phyloP scores from a whole-genome alignment of 2,888 invertebrate species.

The Muscina levida region DNA sequence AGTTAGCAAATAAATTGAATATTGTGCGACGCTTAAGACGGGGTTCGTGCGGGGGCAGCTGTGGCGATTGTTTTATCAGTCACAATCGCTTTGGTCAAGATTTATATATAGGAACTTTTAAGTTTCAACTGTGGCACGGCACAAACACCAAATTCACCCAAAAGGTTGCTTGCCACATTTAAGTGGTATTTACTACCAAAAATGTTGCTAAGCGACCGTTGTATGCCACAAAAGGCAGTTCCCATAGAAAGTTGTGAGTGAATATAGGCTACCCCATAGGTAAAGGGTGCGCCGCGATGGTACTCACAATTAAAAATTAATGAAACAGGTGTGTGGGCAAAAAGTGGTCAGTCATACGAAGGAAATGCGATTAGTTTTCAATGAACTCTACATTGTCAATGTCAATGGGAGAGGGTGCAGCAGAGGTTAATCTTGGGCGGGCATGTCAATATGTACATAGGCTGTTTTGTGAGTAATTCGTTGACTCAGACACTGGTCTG shows the following conservation, averaged over 20 bases:
- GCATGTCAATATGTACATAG: too few relatives aligned
- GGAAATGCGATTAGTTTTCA: too few relatives aligned
- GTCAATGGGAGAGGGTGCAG: too few relatives aligned
- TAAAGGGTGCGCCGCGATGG: too few relatives aligned
- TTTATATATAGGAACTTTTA: constrained; percentile 25
- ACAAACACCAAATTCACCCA: not conserved
- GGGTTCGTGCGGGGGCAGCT: not conserved
- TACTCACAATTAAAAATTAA: too few relatives aligned
- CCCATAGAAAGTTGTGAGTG: not conserved
- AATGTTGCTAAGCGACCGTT: constrained; percentile 57
- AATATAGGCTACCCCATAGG: constrained; percentile 23
- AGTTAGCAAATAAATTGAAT: not conserved
- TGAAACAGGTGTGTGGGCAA: too few relatives aligned
- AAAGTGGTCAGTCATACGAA: too few relatives aligned
- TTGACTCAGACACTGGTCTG: too few relatives aligned
- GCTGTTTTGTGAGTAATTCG: too few relatives aligned
- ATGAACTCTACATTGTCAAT: too few relatives aligned
- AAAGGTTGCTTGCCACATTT: not conserved
- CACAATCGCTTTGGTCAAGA: constrained; percentile 1
- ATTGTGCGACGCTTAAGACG: too few relatives aligned
- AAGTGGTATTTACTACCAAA: constrained; percentile 29
- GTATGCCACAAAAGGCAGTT: not conserved
- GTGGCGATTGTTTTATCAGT: not conserved
- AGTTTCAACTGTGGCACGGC: constrained; percentile 15
- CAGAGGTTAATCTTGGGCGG: too few relatives aligned